Evolutionary conservation across 2,113 vertebrate genomes (phyloP).

Genomic region (Hystrix cristata): DNA sequence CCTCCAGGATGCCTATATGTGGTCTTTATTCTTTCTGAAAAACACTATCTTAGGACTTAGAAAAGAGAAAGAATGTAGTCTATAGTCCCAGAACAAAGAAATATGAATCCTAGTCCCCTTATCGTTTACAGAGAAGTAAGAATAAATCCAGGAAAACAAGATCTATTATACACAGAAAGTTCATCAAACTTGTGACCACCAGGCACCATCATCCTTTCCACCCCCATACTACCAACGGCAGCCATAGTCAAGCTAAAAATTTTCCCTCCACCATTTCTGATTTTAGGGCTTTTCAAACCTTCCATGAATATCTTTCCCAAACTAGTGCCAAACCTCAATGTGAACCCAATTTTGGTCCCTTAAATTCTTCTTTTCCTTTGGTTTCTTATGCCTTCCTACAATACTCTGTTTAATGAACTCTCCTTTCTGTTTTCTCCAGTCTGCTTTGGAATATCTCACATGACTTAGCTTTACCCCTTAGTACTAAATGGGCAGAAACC

Average conservation of each 20-base stretch:
- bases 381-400: neutral
- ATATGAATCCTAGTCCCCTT: neutral
- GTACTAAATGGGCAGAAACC: neutral
- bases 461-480: neutral
- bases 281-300: neutral
- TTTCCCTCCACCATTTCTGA: neutral
- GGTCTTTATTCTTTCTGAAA: slow-evolving; percentile 60
- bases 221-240: neutral
- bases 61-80: neutral
- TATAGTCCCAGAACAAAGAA: neutral
- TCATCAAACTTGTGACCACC: neutral
- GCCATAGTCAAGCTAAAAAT: neutral
- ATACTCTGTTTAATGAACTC: neutral
- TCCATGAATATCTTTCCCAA: neutral
- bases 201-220: neutral
- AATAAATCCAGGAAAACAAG: neutral
- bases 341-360: neutral
- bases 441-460: neutral
- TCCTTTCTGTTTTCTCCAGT: neutral
- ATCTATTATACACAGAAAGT: neutral
- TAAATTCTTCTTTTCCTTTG: neutral
- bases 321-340: neutral
- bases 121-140: slow-evolving; percentile 26
- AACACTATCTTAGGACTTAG: slow-evolving; percentile 13
- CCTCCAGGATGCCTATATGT: slow-evolving; percentile 50